Percentiles rank a stretch among this genome's conserved stretches.
Evolutionary conservation across 1,140 invertebrate genomes (phyloP).

Genomic region (Agrilus planipennis): DNA sequence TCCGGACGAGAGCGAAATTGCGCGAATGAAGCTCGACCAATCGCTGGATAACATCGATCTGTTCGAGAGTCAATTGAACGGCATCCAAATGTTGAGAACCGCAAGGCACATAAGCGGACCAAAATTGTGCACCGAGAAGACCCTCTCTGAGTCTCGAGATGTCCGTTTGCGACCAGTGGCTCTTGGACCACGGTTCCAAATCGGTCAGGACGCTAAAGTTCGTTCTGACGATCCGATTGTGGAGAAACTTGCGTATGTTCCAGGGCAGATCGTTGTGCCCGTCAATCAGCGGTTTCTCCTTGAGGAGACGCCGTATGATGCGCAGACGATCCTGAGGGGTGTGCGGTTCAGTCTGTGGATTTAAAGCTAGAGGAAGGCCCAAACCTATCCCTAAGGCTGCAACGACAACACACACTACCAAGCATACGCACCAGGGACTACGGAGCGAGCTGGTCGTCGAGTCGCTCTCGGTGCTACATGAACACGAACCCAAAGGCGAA

Average conservation of each 20-base stretch:
- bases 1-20: slow-evolving; percentile 57
- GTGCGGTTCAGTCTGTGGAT: slow-evolving; percentile 14
- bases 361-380: slow-evolving; percentile 26
- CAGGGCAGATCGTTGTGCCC: slow-evolving; percentile 84
- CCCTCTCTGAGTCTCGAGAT: slow-evolving; percentile 65
- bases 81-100: slow-evolving; percentile 70
- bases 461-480: slow-evolving; percentile 23
- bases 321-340: slow-evolving; percentile 22
- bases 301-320: slow-evolving; percentile 34
- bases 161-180: slow-evolving; percentile 79
- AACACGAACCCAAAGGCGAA: slow-evolving; percentile 23
- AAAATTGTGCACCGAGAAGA: slow-evolving; percentile 69
- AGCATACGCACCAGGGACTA: slow-evolving; percentile 28
- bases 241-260: slow-evolving; percentile 69
- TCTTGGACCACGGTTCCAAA: slow-evolving; percentile 66
- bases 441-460: slow-evolving; percentile 15
- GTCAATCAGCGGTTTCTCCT: slow-evolving; percentile 48
- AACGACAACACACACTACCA: slow-evolving; percentile 29
- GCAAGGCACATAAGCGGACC: slow-evolving; percentile 77
- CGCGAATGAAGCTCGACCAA: slow-evolving; percentile 64
- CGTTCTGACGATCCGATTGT: slow-evolving; percentile 68
- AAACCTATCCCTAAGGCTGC: slow-evolving; percentile 26
- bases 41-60: slow-evolving; percentile 79
- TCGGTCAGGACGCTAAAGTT: slow-evolving; percentile 63
- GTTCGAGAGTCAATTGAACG: slow-evolving; percentile 73